Evolutionary conservation across 2,113 vertebrate genomes (phyloP).

Genomic region (Hippocampus barbouri): DNA sequence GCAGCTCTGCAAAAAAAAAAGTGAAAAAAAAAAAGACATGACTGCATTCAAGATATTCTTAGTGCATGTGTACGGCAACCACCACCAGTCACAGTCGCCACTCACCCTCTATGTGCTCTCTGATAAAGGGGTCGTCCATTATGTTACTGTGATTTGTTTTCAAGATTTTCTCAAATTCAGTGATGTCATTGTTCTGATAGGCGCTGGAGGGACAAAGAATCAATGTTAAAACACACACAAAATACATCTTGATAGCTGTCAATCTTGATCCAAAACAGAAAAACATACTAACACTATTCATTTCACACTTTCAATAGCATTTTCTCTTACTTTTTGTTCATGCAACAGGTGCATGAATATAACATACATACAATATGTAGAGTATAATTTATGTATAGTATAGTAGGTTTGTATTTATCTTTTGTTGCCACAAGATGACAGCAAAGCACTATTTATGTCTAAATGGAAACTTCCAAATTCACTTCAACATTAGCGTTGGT

Average conservation of each 20-base stretch:
- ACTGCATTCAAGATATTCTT: neutral
- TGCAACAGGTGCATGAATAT: too few species aligned
- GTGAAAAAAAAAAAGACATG: neutral
- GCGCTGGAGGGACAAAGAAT: constrained; percentile 77
- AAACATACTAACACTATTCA: neutral
- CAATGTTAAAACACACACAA: neutral
- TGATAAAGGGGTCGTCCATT: constrained; percentile 99
- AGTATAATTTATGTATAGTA: too few species aligned
- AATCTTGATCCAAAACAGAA: neutral
- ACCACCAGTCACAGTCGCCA: constrained; percentile 29
- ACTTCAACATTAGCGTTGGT: too few species aligned
- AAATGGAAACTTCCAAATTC: too few species aligned
- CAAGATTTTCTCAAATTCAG: constrained; percentile 99
- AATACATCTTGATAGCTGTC: constrained; percentile 18
- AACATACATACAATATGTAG: too few species aligned
- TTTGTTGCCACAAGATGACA: too few species aligned
- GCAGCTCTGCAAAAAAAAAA: constrained; percentile 81
- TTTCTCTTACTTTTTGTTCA: too few species aligned
- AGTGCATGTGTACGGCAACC: neutral
- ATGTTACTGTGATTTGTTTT: constrained; percentile 99
- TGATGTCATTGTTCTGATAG: constrained; percentile 99
- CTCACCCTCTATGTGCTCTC: constrained; percentile 98
- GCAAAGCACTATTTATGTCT: too few species aligned
- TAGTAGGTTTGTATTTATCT: too few species aligned
- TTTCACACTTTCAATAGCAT: too few species aligned